Evolutionary conservation across 2,888 invertebrate species (phyloP), one percentile per base, ranked within the genome.

Genomic region (Epinotia brunnichana): DNA sequence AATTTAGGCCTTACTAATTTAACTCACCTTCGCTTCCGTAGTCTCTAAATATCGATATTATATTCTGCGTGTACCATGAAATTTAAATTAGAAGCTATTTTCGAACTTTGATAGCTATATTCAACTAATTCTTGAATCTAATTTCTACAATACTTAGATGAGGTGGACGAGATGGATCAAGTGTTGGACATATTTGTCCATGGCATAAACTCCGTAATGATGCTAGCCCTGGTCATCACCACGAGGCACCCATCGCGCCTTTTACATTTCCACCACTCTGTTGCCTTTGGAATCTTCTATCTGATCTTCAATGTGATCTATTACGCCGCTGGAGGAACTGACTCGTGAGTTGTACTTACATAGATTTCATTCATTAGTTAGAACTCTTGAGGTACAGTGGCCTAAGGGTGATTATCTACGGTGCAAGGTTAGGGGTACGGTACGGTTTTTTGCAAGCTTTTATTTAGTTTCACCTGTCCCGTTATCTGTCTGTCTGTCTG

Each of bases 301-400:
- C 89, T 95, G 67, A 78, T 95, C 73, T 97, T 97, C 85, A 95
- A 94, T 66, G 83, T 95, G 29, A 92, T 97, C 72, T 97, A 96
- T 86, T 96, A 95, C 85, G 83, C 90, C 41, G 94, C 95, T 68
- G 97, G 97, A 35, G 97, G 97, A 29, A 93, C 94, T 10, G 95
- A 95, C 83, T 94, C 95, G 94, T 95, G 85, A 90, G 94, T 90
- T 64, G 35, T 63, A 17, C 11, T 63, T 19, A 53, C 17, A 17
- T 53, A 19, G 11, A 53, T 48, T 7, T 48, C n/a, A n/a, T 48
- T 48, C 48, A 48, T n/a, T 5, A 48, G 48, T n/a, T n/a, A 3
- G 48, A 48, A 4, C n/a, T n/a, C n/a, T 15, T 48, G 48, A 48
- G 48, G n/a, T 7, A 7, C 48, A n/a, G n/a, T 2, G n/a, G n/a